These are phyloP conservation scores for Dexiosoma caninum DNA, from an alignment of 2,888 invertebrate genomes.

Conservation along the genomic window DNA sequence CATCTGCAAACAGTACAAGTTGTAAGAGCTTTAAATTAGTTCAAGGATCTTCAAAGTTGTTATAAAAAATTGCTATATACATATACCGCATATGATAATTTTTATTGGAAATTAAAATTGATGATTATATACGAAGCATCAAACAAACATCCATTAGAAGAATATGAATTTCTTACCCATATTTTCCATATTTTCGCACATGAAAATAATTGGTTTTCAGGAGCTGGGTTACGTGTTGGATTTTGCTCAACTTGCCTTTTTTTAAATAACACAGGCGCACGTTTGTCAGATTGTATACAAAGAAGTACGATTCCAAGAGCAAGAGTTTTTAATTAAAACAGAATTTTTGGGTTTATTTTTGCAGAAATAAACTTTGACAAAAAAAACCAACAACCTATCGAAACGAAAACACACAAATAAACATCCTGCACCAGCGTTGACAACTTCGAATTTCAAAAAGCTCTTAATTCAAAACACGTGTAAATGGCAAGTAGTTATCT, in stretches of 20 bases:
- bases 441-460: background rate
- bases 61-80: background rate
- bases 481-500: no score
- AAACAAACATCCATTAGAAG: no score
- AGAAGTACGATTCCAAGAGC: background rate
- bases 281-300: background rate
- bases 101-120: background rate
- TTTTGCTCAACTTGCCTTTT: background rate
- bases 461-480: background rate
- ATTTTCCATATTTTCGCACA: background rate
- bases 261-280: conserved; percentile 1
- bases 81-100: background rate
- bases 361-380: conserved; percentile 28
- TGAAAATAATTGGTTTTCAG: background rate
- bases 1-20: conserved; percentile 15
- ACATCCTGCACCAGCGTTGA: conserved; percentile 6
- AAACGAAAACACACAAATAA: conserved; percentile 53
- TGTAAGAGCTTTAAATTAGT: conserved; percentile 48
- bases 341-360: conserved; percentile 27
- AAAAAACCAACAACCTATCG: conserved; percentile 16
- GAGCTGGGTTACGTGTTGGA: conserved; percentile 4
- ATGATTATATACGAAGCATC: no score
- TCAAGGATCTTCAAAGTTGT: conserved; percentile 50
- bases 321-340: conserved; percentile 7
- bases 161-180: conserved; percentile 31